Conservation (phyloP, 2,888 invertebrate genomes). For the Philereme vetulata region DNA sequence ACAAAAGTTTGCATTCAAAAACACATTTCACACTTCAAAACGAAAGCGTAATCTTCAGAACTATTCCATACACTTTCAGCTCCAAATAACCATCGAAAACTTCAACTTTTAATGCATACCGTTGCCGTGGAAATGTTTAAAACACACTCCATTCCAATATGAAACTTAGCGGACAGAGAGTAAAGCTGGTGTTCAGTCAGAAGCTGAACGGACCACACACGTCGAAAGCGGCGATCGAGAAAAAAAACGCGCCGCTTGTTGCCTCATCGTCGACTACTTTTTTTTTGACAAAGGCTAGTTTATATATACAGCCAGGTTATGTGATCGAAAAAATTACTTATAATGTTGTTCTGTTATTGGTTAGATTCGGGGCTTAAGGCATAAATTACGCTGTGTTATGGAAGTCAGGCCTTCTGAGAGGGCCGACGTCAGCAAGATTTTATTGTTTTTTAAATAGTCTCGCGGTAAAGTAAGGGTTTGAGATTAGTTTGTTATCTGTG, state of each 20-base stretch:
- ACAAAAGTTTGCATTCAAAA: no score
- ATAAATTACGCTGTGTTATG: slow-evolving; percentile 76
- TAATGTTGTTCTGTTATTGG: slow-evolving; percentile 70
- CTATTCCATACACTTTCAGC: slow-evolving; percentile 22
- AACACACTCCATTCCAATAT: slow-evolving; percentile 40
- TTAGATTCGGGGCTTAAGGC: slow-evolving; percentile 49
- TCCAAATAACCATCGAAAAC: slow-evolving; percentile 41
- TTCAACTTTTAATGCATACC: slow-evolving; percentile 58
- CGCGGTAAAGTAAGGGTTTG: slow-evolving; percentile 45
- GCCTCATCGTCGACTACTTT: slow-evolving; percentile 77
- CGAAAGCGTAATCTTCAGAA: slow-evolving; percentile 14
- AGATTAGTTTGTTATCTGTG: slow-evolving; percentile 76
- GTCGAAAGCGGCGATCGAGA: slow-evolving; percentile 67
- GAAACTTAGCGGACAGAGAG: slow-evolving; percentile 22
- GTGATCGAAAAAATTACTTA: slow-evolving; percentile 49
- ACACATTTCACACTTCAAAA: slow-evolving; percentile 10
- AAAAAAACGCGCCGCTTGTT: slow-evolving; percentile 82
- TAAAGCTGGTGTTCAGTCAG: slow-evolving; percentile 21
- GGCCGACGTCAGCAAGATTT: slow-evolving; percentile 59
- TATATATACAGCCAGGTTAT: slow-evolving; percentile 66
- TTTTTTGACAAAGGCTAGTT: slow-evolving; percentile 68
- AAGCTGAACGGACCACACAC: slow-evolving; percentile 71
- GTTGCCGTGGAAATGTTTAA: slow-evolving; percentile 35
- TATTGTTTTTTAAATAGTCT: slow-evolving; percentile 78
- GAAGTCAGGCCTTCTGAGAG: slow-evolving; percentile 62